Evolutionary conservation across 2,113 vertebrate species (phyloP).

Genomic region (Cyphomyrus plagiostoma): DNA sequence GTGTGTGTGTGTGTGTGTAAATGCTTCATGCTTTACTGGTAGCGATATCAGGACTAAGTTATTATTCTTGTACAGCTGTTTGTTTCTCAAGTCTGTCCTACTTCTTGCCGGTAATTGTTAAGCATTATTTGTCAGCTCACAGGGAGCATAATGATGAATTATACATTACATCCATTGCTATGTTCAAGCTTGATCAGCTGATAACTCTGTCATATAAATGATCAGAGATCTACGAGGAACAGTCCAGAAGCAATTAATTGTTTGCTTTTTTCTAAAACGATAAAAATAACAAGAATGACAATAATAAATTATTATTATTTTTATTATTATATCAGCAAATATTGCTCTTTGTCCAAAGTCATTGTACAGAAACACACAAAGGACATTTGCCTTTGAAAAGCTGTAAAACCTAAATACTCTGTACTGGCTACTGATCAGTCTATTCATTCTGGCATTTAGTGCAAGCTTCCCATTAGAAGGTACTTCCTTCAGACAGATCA

Average conservation of each 20-base stretch:
- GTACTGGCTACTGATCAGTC: background rate
- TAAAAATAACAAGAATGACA: background rate
- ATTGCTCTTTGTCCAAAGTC: background rate
- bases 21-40: background rate
- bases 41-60: background rate
- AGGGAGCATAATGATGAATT: background rate
- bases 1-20: background rate
- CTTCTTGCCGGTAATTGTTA: background rate
- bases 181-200: background rate
- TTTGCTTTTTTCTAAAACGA: background rate
- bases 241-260: background rate
- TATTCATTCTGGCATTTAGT: background rate
- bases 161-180: background rate
- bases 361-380: background rate
- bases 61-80: background rate
- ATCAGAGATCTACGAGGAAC: background rate
- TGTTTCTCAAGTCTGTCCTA: too few relatives aligned
- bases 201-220: background rate
- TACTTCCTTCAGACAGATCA: background rate
- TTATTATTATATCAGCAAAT: background rate
- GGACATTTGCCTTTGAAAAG: background rate
- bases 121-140: background rate
- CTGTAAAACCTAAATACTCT: background rate
- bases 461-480: background rate
- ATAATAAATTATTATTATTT: background rate